These are phyloP conservation scores for Papilio demoleus DNA, from an alignment of 2,888 invertebrate genomes.

Conservation along the genomic window DNA sequence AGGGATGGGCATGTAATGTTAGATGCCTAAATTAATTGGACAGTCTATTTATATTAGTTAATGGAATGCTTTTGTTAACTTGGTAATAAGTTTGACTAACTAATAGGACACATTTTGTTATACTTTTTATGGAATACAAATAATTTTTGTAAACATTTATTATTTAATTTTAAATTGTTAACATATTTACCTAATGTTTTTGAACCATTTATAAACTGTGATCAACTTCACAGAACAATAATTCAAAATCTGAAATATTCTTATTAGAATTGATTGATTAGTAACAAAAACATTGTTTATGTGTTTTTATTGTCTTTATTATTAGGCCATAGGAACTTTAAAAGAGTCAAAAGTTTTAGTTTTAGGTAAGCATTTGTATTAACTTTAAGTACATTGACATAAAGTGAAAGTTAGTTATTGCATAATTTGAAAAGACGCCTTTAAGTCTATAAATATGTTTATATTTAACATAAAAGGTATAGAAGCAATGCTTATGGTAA, in stretches of 20 bases:
- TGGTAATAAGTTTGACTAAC: conserved; percentile 5
- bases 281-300: no score
- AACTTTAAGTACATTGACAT: no score
- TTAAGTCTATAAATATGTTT: conserved; percentile 19
- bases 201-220: no score
- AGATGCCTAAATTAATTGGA: conserved; percentile 44
- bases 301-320: no score
- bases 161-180: background rate
- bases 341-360: no score
- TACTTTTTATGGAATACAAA: background rate
- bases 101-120: background rate
- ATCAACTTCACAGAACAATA: no score
- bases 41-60: conserved; percentile 36
- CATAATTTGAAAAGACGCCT: background rate
- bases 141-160: background rate
- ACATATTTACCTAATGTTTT: no score
- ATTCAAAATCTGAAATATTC: no score
- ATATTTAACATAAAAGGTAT: conserved; percentile 32
- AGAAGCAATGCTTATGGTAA: conserved; percentile 40
- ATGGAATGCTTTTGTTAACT: conserved; percentile 25
- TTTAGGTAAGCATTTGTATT: no score
- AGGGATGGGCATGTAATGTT: conserved; percentile 40
- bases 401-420: no score
- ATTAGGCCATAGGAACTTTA: no score
- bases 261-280: no score